Percentiles rank a stretch among this genome's conserved stretches.
Conservation (phyloP, 92 coral and sea anemone species). For the Virgularia gustaviana region DNA sequence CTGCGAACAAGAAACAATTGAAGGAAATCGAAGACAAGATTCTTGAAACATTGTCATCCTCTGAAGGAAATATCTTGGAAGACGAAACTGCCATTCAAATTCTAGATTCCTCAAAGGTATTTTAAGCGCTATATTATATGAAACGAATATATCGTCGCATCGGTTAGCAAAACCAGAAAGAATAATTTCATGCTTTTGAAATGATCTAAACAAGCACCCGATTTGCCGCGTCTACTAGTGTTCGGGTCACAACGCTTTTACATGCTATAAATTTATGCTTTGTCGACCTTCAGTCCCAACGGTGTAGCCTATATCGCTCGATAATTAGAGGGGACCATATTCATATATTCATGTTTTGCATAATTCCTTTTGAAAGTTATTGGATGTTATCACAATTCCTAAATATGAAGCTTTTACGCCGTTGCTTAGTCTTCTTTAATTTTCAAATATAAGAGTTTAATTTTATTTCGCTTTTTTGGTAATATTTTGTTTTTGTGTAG, state of each 20-base stretch:
- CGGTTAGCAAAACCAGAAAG: too few relatives aligned
- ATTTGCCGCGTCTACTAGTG: neutral
- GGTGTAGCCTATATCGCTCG: too few relatives aligned
- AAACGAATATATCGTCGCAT: neutral
- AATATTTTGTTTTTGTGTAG: slow-evolving; percentile 39
- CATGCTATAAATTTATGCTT: too few relatives aligned
- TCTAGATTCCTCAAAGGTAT: slow-evolving; percentile 93
- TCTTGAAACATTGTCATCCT: slow-evolving; percentile 88
- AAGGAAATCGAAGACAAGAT: slow-evolving; percentile 98
- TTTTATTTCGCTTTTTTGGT: too few relatives aligned
- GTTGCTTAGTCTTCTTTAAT: too few relatives aligned
- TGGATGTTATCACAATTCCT: neutral
- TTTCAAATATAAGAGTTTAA: too few relatives aligned
- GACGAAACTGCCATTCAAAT: slow-evolving; percentile 97
- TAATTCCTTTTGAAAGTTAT: neutral
- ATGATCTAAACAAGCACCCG: neutral
- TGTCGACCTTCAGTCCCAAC: too few relatives aligned
- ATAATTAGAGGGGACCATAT: too few relatives aligned
- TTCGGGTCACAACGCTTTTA: neutral
- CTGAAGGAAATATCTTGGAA: slow-evolving; percentile 95
- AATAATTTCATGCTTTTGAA: too few relatives aligned
- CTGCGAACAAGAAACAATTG: slow-evolving; percentile 96
- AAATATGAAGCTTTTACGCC: too few relatives aligned
- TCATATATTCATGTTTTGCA: too few relatives aligned
- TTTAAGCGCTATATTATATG: neutral